Percentiles rank a stretch among this genome's conserved stretches.
phyloP scores from a whole-genome alignment of 2,113 vertebrate genomes.

The Odontesthes bonariensis region DNA sequence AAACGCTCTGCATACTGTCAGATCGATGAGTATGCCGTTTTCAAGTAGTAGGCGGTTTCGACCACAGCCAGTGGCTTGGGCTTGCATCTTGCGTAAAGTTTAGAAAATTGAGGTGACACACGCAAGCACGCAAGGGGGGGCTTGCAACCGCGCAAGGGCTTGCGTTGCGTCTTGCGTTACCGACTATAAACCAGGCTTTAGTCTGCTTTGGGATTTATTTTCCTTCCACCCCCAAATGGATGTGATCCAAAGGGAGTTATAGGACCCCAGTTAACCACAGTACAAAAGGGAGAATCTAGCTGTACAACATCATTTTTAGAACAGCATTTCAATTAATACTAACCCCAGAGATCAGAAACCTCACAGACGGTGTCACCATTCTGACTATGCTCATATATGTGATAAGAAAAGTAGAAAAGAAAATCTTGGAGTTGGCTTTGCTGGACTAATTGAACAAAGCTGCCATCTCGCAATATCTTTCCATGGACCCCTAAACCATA shows the following conservation, averaged over 20 bases:
- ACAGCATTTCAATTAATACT: constrained; percentile 45
- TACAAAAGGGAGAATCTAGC: constrained; percentile 36
- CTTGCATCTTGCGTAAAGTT: no score
- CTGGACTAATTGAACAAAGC: constrained; percentile 64
- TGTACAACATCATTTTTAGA: constrained; percentile 21
- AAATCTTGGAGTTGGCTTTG: constrained; percentile 37
- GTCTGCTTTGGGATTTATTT: constrained; percentile 51
- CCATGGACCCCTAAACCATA: constrained; percentile 48
- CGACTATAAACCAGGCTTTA: no score
- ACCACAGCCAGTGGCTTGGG: no score
- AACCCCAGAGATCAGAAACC: constrained; percentile 50
- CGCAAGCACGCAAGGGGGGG: no score
- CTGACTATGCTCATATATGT: constrained; percentile 3
- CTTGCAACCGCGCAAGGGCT: no score
- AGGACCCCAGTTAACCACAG: constrained; percentile 45
- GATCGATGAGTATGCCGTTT: no score
- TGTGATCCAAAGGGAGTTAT: constrained; percentile 41
- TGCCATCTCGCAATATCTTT: constrained; percentile 63
- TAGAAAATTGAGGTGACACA: no score
- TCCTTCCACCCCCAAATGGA: constrained; percentile 32
- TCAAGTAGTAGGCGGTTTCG: no score
- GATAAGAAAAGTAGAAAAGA: no score
- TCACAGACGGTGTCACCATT: constrained; percentile 28
- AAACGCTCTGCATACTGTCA: no score
- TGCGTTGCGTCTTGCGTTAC: no score